phyloP scores from a whole-genome alignment of 2,888 invertebrate genomes.

The Halictus quadricinctus region DNA sequence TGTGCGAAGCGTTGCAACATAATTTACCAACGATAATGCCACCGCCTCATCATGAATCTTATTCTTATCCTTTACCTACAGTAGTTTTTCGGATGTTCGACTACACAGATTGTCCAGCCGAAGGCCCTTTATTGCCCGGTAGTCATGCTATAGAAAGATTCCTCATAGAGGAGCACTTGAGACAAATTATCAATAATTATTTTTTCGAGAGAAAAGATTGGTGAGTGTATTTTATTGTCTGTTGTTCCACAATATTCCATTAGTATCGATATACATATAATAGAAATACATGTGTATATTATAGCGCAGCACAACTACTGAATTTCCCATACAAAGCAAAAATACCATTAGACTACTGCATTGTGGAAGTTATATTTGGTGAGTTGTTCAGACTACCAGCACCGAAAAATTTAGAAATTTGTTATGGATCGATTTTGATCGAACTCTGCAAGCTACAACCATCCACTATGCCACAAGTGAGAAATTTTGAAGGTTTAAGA shows the following conservation, averaged over 20 bases:
- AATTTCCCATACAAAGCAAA: conserved; percentile 96
- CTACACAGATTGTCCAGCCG: conserved; percentile 97
- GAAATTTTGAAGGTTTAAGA: neutral
- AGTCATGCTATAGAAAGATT: conserved; percentile 98
- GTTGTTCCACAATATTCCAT: neutral
- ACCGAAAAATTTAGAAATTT: conserved; percentile 94
- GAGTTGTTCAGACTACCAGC: conserved; percentile 96
- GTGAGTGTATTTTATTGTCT: conserved; percentile 79
- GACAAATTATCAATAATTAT: conserved; percentile 95
- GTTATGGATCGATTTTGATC: conserved; percentile 96
- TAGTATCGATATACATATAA: neutral
- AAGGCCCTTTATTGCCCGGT: conserved; percentile 95
- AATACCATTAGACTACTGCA: conserved; percentile 98
- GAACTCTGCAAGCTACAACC: conserved; percentile 98
- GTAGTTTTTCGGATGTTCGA: conserved; percentile 99
- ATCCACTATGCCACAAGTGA: conserved; percentile 96
- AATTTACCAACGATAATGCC: conserved; percentile 95
- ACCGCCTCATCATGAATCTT: conserved; percentile 95
- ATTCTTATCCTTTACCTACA: conserved; percentile 96
- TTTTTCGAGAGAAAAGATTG: conserved; percentile 96
- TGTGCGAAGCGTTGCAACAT: conserved; percentile 98
- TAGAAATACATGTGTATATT: conserved; percentile 44
- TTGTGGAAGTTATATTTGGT: conserved; percentile 97
- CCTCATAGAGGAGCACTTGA: conserved; percentile 98
- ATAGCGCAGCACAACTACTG: conserved; percentile 92